phyloP scores from a whole-genome alignment of 2,797 vertebrate genomes.

The Amniataba percoides region DNA sequence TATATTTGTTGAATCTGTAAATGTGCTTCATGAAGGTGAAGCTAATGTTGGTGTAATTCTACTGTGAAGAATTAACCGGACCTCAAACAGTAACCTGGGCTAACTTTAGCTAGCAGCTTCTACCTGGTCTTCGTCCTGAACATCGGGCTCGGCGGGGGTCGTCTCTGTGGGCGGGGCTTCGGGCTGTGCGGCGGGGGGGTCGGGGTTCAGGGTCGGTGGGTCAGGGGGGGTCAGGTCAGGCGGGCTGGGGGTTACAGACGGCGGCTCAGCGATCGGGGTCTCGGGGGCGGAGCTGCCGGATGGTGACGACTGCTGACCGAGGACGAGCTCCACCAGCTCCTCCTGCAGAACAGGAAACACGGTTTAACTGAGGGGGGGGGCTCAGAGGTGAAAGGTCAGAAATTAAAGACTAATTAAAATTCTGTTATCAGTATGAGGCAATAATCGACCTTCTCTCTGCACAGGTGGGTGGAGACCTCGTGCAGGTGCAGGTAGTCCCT shows the following conservation, averaged over 20 bases:
- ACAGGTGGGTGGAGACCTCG: conserved; percentile 91
- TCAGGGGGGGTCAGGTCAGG: conserved; percentile 2
- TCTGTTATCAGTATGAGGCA: not conserved
- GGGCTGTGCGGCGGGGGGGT: conserved; percentile 34
- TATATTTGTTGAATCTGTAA: too few relatives aligned
- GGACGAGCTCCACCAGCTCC: conserved; percentile 94
- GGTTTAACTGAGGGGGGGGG: not conserved
- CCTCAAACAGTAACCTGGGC: too few relatives aligned
- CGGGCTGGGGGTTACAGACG: conserved; percentile 12
- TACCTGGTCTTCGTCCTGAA: conserved; percentile 88
- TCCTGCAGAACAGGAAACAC: conserved; percentile 74
- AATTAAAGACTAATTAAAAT: not conserved
- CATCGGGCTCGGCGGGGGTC: not conserved
- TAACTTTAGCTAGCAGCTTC: not conserved
- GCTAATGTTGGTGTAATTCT: too few relatives aligned
- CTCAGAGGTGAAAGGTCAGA: not conserved
- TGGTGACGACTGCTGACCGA: conserved; percentile 87
- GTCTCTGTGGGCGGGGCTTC: conserved; percentile 43
- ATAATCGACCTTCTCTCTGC: conserved; percentile 88
- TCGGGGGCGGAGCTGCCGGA: conserved; percentile 56
- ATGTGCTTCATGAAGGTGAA: too few relatives aligned
- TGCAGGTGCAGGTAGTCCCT: conserved; percentile 95
- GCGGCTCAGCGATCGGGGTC: conserved; percentile 15
- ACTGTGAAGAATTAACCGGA: too few relatives aligned
- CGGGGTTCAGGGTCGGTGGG: not conserved